Evolutionary conservation across 2,797 vertebrate species (phyloP).

Genomic region (Spondyliosoma cantharus): DNA sequence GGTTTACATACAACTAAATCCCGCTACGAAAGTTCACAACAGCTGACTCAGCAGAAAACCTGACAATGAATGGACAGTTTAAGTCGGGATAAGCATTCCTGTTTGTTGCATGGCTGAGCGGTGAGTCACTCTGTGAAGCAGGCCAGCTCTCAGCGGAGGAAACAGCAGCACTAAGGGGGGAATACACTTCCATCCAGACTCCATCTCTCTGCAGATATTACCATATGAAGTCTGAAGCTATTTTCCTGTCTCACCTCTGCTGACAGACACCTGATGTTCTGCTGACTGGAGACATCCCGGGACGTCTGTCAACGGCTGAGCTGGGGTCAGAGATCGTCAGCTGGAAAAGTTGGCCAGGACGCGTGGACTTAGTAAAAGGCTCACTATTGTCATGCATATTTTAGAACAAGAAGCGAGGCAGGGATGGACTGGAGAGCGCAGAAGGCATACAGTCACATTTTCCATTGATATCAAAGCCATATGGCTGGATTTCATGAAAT

Average conservation of each 20-base stretch:
- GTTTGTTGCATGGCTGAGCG: conserved; percentile 71
- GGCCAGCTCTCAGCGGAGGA: conserved; percentile 70
- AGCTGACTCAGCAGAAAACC: conserved; percentile 75
- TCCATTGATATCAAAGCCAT: conserved; percentile 88
- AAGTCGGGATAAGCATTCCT: conserved; percentile 66
- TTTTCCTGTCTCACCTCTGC: conserved; percentile 71
- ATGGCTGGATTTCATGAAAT: conserved; percentile 82
- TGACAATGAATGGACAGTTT: conserved; percentile 50
- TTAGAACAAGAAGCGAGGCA: conserved; percentile 61
- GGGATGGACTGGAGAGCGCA: conserved; percentile 68
- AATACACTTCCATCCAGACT: conserved; percentile 69
- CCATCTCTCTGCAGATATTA: conserved; percentile 73
- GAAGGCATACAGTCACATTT: conserved; percentile 84
- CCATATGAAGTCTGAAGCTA: conserved; percentile 65
- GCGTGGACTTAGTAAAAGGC: conserved; percentile 56
- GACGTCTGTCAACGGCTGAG: conserved; percentile 66
- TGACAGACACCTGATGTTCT: conserved; percentile 77
- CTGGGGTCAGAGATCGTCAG: conserved; percentile 71
- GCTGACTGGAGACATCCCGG: conserved; percentile 77
- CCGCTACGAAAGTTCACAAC: conserved; percentile 31
- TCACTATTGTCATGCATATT: conserved; percentile 72
- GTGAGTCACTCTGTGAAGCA: conserved; percentile 72
- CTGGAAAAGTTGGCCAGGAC: conserved; percentile 65
- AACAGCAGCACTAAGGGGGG: conserved; percentile 58
- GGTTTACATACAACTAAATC: conserved; percentile 25